A percentile compares a stretch with the other conserved stretches of the same genome.
Evolutionary conservation across 2,888 invertebrate species (phyloP).

Genomic region (Imbricaverruca yamaguchii): DNA sequence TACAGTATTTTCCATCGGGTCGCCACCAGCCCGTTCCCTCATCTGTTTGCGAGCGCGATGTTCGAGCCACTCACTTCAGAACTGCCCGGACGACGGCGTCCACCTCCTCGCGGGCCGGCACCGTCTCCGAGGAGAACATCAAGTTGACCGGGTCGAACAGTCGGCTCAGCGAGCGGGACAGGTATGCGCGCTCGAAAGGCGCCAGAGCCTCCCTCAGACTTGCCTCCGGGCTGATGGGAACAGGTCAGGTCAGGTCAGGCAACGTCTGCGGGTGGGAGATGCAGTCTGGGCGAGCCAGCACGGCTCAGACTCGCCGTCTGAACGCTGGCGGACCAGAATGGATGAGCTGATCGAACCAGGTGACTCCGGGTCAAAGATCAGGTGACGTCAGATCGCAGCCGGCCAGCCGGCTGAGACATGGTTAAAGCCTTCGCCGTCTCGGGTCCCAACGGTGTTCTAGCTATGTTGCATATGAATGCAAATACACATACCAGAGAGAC

Average conservation of each 20-base stretch:
- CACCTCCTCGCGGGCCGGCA: conserved; percentile 67
- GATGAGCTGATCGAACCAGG: background rate
- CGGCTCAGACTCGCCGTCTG: no score
- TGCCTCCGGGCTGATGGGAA: conserved; percentile 42
- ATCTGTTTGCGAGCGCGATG: no score
- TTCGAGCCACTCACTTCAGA: conserved; percentile 50
- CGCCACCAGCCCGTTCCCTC: no score
- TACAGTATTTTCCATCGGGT: no score
- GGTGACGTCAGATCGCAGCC: background rate
- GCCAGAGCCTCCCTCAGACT: conserved; percentile 48
- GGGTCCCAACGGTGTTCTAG: no score
- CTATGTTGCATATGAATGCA: no score
- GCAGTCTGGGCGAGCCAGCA: no score
- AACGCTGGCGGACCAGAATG: no score
- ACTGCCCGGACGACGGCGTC: conserved; percentile 51
- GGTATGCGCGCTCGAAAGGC: conserved; percentile 74
- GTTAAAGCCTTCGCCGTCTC: no score
- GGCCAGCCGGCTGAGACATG: background rate
- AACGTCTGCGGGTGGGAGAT: no score
- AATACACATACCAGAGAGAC: no score
- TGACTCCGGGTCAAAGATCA: no score
- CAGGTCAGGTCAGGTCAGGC: background rate
- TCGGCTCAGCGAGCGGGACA: conserved; percentile 72
- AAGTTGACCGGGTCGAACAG: conserved; percentile 76
- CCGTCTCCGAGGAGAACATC: conserved; percentile 62